These are phyloP conservation scores for Oreohelix idahoensis DNA, from an alignment of 1,140 invertebrate genomes.

Conservation along the genomic window DNA sequence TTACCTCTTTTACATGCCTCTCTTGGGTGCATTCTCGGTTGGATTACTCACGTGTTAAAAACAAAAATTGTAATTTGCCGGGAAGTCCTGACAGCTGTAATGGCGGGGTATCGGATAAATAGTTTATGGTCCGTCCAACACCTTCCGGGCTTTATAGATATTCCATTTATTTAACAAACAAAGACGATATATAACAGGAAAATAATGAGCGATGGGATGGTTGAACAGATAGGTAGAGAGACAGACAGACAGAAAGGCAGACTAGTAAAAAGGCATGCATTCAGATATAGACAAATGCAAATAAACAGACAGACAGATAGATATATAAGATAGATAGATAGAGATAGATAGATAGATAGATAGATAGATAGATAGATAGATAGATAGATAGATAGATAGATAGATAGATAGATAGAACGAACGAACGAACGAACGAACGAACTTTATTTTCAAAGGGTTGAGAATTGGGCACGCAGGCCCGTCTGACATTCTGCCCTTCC, in stretches of 20 bases:
- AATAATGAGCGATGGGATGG: neutral
- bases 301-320: neutral
- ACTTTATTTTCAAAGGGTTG: no score
- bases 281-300: neutral
- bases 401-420: no score
- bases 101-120: neutral
- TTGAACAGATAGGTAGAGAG: neutral
- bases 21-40: neutral
- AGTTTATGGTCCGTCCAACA: neutral
- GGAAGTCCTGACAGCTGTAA: neutral
- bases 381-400: constrained; percentile 11
- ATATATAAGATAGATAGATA: no score
- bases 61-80: neutral
- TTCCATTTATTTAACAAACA: no score
- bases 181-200: no score
- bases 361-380: no score
- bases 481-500: no score
- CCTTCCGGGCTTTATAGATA: neutral
- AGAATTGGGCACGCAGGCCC: no score
- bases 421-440: no score
- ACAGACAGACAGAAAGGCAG: neutral
- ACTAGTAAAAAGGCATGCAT: neutral
- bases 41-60: neutral
- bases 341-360: no score
- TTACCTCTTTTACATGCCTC: neutral